These are phyloP conservation scores for Amblyornis subalaris DNA, from an alignment of 2,113 vertebrate species.

Conservation along the genomic window DNA sequence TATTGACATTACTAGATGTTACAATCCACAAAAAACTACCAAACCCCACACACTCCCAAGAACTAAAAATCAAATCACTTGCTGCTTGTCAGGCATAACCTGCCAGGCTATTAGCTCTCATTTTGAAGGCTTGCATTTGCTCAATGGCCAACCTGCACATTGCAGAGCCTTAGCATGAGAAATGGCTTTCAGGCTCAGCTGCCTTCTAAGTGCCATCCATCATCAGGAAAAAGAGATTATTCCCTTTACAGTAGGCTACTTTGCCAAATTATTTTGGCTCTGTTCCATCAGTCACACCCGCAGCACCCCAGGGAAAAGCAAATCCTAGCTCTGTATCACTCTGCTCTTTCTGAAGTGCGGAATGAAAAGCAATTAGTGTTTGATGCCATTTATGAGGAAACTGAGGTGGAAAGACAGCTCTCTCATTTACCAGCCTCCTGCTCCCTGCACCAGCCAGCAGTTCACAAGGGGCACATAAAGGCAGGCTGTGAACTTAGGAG, in stretches of 20 bases:
- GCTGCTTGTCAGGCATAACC: background rate
- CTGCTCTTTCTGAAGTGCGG: background rate
- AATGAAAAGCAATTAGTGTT: background rate
- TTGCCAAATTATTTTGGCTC: conserved; percentile 9
- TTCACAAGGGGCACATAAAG: background rate
- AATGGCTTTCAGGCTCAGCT: conserved; percentile 25
- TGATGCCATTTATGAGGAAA: background rate
- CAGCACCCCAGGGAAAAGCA: background rate
- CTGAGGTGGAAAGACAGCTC: background rate
- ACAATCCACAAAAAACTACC: background rate
- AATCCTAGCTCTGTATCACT: background rate
- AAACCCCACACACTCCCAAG: background rate
- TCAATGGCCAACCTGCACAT: background rate
- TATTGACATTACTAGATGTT: background rate
- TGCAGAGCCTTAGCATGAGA: background rate
- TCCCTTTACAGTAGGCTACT: background rate
- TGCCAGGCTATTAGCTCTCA: conserved; percentile 2
- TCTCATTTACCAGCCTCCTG: background rate
- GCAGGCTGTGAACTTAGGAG: background rate
- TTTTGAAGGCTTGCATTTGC: background rate
- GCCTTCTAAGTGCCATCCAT: conserved; percentile 34
- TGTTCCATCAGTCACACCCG: conserved; percentile 14
- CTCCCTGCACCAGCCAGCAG: background rate
- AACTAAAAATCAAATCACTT: background rate
- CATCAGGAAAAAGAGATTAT: conserved; percentile 28